phyloP scores from a whole-genome alignment of 2,888 invertebrate genomes.

The Nomada flava region DNA sequence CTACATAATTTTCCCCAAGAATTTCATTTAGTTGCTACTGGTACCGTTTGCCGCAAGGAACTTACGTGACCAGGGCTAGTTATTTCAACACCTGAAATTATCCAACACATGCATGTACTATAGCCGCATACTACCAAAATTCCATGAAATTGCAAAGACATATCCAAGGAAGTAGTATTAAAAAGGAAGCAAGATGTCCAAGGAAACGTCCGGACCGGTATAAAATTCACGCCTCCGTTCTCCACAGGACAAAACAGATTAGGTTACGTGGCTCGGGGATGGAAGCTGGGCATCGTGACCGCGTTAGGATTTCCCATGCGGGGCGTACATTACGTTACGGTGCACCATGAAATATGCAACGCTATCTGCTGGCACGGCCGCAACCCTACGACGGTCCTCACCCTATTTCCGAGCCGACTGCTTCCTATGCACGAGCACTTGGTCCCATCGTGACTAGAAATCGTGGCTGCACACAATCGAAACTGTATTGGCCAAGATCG shows the following conservation, averaged over 20 bases:
- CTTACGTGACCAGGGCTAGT: too few species aligned
- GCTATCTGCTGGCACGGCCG: slow-evolving; percentile 75
- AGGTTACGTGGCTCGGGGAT: slow-evolving; percentile 48
- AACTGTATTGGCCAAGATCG: slow-evolving; percentile 47
- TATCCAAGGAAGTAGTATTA: too few species aligned
- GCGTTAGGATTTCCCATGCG: slow-evolving; percentile 82
- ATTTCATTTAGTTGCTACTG: too few species aligned
- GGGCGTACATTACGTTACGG: slow-evolving; percentile 79
- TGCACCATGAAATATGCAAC: slow-evolving; percentile 81
- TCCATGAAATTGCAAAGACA: too few species aligned
- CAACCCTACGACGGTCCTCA: slow-evolving; percentile 70
- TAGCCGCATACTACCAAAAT: too few species aligned
- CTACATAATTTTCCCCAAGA: too few species aligned
- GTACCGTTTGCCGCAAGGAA: too few species aligned
- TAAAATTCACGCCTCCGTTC: slow-evolving; percentile 46
- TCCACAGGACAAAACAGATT: slow-evolving; percentile 54
- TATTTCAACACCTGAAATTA: too few species aligned
- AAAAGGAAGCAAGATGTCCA: not conserved
- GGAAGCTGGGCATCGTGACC: slow-evolving; percentile 65
- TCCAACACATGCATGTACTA: too few species aligned
- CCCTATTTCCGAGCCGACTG: slow-evolving; percentile 66
- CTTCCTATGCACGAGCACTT: slow-evolving; percentile 38
- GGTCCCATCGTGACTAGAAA: slow-evolving; percentile 21
- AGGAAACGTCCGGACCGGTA: slow-evolving; percentile 37
- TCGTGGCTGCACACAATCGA: slow-evolving; percentile 37